A percentile compares a stretch with the other conserved stretches of the same genome.
Evolutionary conservation across 2,797 vertebrate genomes (phyloP).

Genomic region (Dermochelys coriacea): DNA sequence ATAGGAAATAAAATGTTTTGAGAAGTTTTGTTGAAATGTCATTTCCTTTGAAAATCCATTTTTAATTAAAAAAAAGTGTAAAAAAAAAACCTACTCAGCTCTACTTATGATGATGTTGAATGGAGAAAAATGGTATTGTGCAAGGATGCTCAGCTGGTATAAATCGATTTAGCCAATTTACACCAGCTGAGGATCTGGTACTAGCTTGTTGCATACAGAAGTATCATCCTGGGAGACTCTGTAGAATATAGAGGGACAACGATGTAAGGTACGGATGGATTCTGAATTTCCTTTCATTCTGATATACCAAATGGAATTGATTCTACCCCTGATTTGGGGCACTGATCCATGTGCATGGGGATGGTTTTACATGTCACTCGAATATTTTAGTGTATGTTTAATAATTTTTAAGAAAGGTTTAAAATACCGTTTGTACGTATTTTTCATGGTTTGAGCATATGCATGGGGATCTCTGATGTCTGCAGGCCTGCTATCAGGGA

Average conservation of each 20-base stretch:
- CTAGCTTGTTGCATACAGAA: not conserved
- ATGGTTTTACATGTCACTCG: no score
- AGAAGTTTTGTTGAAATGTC: not conserved
- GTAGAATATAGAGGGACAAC: not conserved
- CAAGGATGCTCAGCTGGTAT: not conserved
- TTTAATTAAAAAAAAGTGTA: not conserved
- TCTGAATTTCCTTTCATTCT: not conserved
- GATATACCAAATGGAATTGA: not conserved
- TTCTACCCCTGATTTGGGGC: no score
- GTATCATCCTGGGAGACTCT: not conserved
- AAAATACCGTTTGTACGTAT: not conserved
- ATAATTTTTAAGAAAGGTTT: not conserved
- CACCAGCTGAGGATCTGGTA: not conserved
- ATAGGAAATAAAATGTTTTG: no score
- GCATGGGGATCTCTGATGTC: not conserved
- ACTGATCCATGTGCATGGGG: not conserved
- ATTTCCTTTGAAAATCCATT: not conserved
- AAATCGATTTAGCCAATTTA: not conserved
- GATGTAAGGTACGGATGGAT: not conserved
- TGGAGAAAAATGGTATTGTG: not conserved
- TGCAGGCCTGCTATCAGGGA: not conserved
- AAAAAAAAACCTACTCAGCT: not conserved
- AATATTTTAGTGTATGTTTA: not conserved
- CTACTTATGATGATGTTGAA: not conserved
- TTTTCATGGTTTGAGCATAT: not conserved